Base-by-base conservation (phyloP, 2,113 vertebrate genomes). In the Stictonetta naevosa region DNA sequence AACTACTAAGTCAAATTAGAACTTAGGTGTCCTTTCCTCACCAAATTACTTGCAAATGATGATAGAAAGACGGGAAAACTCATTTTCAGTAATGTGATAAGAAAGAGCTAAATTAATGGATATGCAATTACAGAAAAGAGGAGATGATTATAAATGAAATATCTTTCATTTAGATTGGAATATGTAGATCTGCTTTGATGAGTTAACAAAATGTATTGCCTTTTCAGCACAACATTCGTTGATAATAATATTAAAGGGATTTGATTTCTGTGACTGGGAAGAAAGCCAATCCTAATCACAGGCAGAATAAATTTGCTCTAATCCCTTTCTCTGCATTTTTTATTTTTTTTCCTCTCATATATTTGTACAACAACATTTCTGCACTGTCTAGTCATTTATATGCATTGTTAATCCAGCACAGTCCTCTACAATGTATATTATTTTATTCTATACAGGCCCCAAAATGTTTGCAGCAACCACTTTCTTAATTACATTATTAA, bases 221-320 rank as follows among this genome's bases (percentile, higher is more conserved):
- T 93, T 86, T 92, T 91, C 87, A 95, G n/a, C 36, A 66, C 36
- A 76, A 22, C 62, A 80, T 68, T 76, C 8, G 11, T 59, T 73
- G 46, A 60, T 85, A 87, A 77, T 88, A 69, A 36, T 26, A 48
- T 86, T 95, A 94, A 85, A 85, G 13, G 8, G 34, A 83, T 91
- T 90, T 96, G 33, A 91, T 74, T 88, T 73, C 62, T 94, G 53
- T 76, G 50, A 18, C 86, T 88, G 71, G 78, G 66, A 95, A 91
- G 58, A 87, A 87, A 78, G 84, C 71, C 78, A 95, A 7, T 62
- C 53, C 34, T 87, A 69, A 82, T 82, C 44, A 83, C 11, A 58
- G 44, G 11, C 67, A 53, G 21, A 2, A 0, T 72, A 82, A 89
- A 89, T 87, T 62, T 67, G 2, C 0, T 69, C 55, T 84, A 48